Evolutionary conservation across 2,797 vertebrate genomes (phyloP), one percentile per base, ranked within the genome.

Genomic region (Emys orbicularis): DNA sequence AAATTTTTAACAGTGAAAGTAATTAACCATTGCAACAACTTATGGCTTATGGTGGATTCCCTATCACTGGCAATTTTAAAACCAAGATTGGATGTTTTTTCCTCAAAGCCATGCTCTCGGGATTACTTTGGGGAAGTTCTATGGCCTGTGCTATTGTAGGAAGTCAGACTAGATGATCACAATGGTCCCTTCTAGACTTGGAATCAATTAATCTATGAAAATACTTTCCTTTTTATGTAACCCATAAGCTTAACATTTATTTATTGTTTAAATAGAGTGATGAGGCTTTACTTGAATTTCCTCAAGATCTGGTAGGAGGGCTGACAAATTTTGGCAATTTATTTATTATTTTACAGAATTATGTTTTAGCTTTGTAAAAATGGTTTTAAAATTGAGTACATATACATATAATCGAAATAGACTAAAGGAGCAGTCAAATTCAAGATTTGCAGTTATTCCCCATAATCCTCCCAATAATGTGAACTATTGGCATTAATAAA

Each of bases 381-480:
- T 23, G 5, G n/a, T 61, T 86, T 92, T 86, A 90, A 8, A 52
- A 72, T 57, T 86, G 18, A 27, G 8, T 57, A 89, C 92, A 84
- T 8, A 12, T 57, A 89, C 92, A 84, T 8, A 12, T 83, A 1
- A 3, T 25, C 1, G 0, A 5, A 13, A 76, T 49, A 68, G 34
- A n/a, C 34, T 74, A 79, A 84, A 84, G 89, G 18, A 90, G 8
- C 23, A 65, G 50, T 89, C 79, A 96, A 89, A 95, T 88, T 89
- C 44, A 85, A 85, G 49, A 52, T 21, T 23, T 15, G 37, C 76
- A 41, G 47, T 47, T 87, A 21, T 8, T 85, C 87, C 79, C 79
- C 49, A 3, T 81, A 88, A 79, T 84, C 56, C 83, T 44, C 29
- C 88, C 31, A 34, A 61, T 61, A 15, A 61, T 61, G 59, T 31